Conservation (phyloP, 1,140 invertebrate species). For the Drosophila triauraria region DNA sequence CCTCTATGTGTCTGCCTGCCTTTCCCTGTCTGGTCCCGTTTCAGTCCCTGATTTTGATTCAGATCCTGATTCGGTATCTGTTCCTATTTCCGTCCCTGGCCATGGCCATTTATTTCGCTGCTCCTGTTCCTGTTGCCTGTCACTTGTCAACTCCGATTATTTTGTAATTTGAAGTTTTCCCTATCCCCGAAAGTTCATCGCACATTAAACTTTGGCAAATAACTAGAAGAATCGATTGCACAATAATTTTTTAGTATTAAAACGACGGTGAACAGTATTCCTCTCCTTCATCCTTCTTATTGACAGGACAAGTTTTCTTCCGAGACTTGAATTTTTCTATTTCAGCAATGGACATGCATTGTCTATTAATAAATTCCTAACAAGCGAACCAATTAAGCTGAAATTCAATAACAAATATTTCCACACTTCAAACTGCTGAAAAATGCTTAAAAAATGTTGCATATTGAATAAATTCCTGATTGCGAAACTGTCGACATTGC, state of each 20-base stretch:
- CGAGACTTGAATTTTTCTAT: not conserved
- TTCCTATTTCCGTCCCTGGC: constrained; percentile 12
- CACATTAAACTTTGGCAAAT: constrained; percentile 27
- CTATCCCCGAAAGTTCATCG: not conserved
- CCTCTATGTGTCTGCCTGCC: constrained; percentile 23
- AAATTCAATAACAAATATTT: constrained; percentile 21
- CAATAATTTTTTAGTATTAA: not conserved
- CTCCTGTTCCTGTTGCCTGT: constrained; percentile 25
- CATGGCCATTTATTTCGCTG: constrained; percentile 41
- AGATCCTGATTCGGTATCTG: constrained; percentile 5
- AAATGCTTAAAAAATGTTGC: not conserved
- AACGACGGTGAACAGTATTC: not conserved
- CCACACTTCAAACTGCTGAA: constrained; percentile 3
- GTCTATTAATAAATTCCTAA: not conserved
- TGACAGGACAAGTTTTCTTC: constrained; percentile 8
- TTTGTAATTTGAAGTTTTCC: constrained; percentile 35
- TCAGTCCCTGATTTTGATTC: constrained; percentile 23
- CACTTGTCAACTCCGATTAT: constrained; percentile 51
- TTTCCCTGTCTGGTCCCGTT: constrained; percentile 18
- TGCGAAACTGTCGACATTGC: not conserved
- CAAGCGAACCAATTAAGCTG: constrained; percentile 11
- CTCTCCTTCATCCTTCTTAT: too few relatives aligned
- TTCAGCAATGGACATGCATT: not conserved
- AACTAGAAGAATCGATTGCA: constrained; percentile 15
- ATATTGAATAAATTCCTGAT: not conserved